Conservation (phyloP, 2,113 vertebrate species). For the Nothoprocta perdicaria region DNA sequence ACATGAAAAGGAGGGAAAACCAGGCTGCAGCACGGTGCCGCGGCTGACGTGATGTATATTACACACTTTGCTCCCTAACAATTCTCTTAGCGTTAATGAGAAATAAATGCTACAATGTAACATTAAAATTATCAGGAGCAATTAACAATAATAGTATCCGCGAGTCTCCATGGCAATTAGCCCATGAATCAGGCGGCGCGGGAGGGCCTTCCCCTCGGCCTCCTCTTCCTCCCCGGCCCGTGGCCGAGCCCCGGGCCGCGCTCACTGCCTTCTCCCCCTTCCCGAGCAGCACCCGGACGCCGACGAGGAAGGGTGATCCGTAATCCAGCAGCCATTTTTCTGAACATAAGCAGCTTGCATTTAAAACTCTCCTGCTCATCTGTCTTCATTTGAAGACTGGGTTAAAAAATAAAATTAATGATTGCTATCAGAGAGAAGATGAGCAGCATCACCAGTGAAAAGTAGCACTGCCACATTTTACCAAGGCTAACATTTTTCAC, state of each 20-base stretch:
- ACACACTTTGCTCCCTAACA: slow-evolving; percentile 15
- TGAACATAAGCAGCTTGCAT: slow-evolving; percentile 85
- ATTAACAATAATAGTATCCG: slow-evolving; percentile 50
- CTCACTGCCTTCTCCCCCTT: neutral
- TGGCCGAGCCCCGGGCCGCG: too few relatives aligned
- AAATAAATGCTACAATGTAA: slow-evolving; percentile 37
- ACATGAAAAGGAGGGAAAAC: slow-evolving; percentile 29
- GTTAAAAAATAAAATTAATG: slow-evolving; percentile 95
- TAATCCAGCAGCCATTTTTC: slow-evolving; percentile 81
- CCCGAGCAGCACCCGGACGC: slow-evolving; percentile 59
- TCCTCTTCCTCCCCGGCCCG: neutral
- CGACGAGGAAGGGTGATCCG: slow-evolving; percentile 69
- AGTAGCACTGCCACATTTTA: slow-evolving; percentile 88
- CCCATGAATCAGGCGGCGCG: neutral
- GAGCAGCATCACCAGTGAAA: slow-evolving; percentile 89
- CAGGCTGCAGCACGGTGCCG: neutral
- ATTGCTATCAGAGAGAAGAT: slow-evolving; percentile 89
- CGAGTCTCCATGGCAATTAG: slow-evolving; percentile 51
- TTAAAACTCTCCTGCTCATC: slow-evolving; percentile 85
- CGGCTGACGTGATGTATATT: neutral
- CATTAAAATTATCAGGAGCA: slow-evolving; percentile 56
- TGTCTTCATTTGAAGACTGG: slow-evolving; percentile 91
- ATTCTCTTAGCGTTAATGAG: neutral
- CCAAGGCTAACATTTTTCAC: slow-evolving; percentile 93
- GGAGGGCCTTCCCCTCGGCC: neutral